Percentiles rank a stretch among this genome's conserved stretches.
Evolutionary conservation across 35 echinoderm and acorn worm species (phyloP).

Genomic region (Stichopus chloronotus): DNA sequence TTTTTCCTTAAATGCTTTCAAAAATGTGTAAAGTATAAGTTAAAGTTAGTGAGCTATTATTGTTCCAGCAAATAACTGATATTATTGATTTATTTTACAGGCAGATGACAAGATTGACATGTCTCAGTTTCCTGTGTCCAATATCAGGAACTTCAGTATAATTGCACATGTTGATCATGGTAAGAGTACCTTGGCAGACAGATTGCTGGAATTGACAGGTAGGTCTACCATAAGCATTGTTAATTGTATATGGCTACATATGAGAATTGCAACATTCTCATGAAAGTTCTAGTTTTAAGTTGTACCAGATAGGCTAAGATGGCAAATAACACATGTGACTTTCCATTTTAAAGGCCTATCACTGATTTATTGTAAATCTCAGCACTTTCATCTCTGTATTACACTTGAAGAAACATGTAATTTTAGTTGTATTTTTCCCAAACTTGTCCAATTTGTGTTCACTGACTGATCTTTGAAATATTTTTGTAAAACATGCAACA

Average conservation of each 20-base stretch:
- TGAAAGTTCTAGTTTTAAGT: too few species aligned
- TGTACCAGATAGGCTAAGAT: too few species aligned
- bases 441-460: too few species aligned
- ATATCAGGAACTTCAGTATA: constrained; percentile 92
- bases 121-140: constrained; percentile 75
- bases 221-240: neutral
- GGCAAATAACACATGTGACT: too few species aligned
- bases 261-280: neutral
- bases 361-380: too few species aligned
- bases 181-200: constrained; percentile 93
- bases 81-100: neutral
- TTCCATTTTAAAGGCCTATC: too few species aligned
- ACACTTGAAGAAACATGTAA: too few species aligned
- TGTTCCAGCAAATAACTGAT: neutral
- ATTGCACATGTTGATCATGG: constrained; percentile 96
- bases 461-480: too few species aligned
- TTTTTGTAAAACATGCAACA: too few species aligned
- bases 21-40: neutral
- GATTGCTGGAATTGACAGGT: constrained; percentile 87
- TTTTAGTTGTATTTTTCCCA: too few species aligned
- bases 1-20: neutral
- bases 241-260: neutral
- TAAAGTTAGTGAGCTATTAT: neutral
- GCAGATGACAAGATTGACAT: constrained; percentile 58
- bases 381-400: too few species aligned